Conservation (phyloP, 2,113 vertebrate genomes). For the Tragelaphus scriptus region DNA sequence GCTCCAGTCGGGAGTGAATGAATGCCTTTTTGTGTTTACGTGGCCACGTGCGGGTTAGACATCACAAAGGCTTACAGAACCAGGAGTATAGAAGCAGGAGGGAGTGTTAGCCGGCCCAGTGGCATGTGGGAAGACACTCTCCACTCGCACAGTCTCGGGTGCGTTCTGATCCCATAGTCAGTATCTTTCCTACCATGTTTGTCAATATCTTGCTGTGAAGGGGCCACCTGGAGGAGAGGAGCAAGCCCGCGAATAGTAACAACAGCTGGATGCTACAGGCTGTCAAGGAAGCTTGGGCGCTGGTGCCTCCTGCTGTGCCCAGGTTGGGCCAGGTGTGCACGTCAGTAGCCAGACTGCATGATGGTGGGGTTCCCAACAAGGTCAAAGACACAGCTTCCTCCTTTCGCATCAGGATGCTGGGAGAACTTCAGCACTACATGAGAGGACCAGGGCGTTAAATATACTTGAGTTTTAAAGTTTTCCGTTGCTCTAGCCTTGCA, state of each 20-base stretch:
- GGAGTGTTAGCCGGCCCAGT: background rate
- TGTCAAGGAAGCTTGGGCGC: background rate
- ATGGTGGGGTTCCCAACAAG: background rate
- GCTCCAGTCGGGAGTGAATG: background rate
- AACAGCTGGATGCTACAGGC: background rate
- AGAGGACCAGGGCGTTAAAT: background rate
- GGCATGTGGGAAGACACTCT: background rate
- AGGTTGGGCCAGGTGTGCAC: background rate
- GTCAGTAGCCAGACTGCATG: background rate
- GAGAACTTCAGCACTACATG: background rate
- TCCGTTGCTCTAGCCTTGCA: background rate
- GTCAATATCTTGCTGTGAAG: background rate
- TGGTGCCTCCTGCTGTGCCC: background rate
- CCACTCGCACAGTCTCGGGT: background rate
- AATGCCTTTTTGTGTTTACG: background rate
- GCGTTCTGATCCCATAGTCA: background rate
- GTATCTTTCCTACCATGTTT: background rate
- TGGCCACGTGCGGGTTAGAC: background rate
- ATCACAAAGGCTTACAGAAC: background rate
- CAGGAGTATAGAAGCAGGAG: background rate
- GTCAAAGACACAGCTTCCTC: background rate
- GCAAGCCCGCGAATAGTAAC: background rate
- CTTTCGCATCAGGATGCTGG: background rate
- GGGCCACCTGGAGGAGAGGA: background rate
- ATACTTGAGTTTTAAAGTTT: background rate